Conservation (phyloP, 1,140 invertebrate genomes). For the Drosophila biarmipes region DNA sequence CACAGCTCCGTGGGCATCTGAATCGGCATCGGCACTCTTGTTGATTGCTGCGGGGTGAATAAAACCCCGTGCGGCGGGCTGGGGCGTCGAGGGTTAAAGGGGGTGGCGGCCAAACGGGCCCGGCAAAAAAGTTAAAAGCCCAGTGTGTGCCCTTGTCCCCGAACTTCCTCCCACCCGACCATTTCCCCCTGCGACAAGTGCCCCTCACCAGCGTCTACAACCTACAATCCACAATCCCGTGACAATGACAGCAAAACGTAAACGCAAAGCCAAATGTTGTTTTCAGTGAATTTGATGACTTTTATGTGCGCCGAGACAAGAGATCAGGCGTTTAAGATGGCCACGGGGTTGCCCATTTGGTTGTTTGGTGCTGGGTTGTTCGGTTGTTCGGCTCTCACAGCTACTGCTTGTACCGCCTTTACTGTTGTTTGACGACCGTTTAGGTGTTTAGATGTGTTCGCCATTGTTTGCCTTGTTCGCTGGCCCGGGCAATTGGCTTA, state of each 20-base stretch:
- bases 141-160: constrained; percentile 26
- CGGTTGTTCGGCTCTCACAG: not conserved
- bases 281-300: constrained; percentile 84
- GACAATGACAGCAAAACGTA: constrained; percentile 79
- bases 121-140: constrained; percentile 78
- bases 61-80: constrained; percentile 7
- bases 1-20: constrained; percentile 34
- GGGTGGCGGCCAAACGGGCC: constrained; percentile 13
- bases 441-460: constrained; percentile 30
- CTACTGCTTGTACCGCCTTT: constrained; percentile 21
- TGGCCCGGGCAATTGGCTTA: constrained; percentile 73
- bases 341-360: constrained; percentile 66
- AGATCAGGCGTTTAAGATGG: constrained; percentile 82
- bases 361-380: not conserved
- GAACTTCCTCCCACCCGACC: not conserved
- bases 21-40: constrained; percentile 66
- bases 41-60: constrained; percentile 69
- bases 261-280: constrained; percentile 82
- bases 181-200: constrained; percentile 7
- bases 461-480: constrained; percentile 25
- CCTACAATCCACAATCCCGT: constrained; percentile 23
- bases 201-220: not conserved
- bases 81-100: constrained; percentile 15
- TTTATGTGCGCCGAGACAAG: constrained; percentile 81
- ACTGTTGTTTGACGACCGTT: constrained; percentile 30